Evolutionary conservation across 1,140 invertebrate species (phyloP), one percentile per base, ranked within the genome.

Genomic region (Drosophila sucinea): DNA sequence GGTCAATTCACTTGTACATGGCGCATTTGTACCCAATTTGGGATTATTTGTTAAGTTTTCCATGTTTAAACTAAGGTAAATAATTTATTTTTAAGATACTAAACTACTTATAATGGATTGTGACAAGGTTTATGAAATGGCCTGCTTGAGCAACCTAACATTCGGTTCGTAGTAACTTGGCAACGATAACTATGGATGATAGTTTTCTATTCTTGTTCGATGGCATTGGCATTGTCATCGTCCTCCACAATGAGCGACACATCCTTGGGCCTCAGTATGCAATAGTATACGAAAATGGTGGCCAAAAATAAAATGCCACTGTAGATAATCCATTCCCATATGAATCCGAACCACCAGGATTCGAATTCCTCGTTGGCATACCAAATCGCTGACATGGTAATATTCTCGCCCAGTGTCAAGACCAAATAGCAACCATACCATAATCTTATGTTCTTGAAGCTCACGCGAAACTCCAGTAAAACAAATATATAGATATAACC

Each of bases 401-500:
- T 92, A 78, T 95, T 96, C 91, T 96, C 95, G 10, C 92, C 67
- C 35, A 95, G 93, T 11, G 95, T 94, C 29, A 96, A 92, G 29
- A 93, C 90, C 78, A 95, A 94, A 92, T 95, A 96, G 60, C 93
- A 92, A 38, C 94, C 91, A 63, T 95, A 94, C 94, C 95, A 95
- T 30, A 94, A 92, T 7, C 94, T 93, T 3, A 95, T 94, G 73
- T 95, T 94, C 62, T 94, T 95, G 76, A 96, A 96, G 92, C 95
- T 95, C 51, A 96, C 94, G 76, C 95, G 95, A 73, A 96, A 96
- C 81, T 96, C 96, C 73, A 96, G 94, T 29, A 96, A 92, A 82
- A 95, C 95, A 82, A 96, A 95, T 33, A 96, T 93, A 76, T 96
- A 96, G 58, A 96, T 93, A 65, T 95, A 94, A 32, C 94, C 95